phyloP scores from a whole-genome alignment of 2,113 vertebrate genomes.

The Baryphthengus martii region DNA sequence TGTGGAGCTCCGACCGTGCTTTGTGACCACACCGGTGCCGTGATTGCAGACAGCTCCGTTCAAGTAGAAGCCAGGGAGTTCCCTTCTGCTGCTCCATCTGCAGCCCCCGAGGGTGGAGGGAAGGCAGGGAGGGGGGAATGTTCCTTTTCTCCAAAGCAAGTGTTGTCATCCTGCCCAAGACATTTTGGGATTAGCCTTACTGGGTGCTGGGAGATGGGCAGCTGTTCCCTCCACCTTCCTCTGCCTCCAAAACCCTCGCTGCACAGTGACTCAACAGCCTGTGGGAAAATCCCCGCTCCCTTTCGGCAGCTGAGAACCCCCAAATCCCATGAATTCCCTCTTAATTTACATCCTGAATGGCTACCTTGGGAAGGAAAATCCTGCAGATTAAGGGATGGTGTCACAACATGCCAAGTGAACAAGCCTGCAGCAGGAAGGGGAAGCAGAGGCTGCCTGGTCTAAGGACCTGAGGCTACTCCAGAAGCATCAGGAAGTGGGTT shows the following conservation, averaged over 20 bases:
- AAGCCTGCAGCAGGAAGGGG: accelerated
- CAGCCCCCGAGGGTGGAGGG: not conserved
- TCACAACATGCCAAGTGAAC: not conserved
- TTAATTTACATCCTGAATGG: not conserved
- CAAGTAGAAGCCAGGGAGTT: not conserved
- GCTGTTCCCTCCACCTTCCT: not conserved
- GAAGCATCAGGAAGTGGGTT: too few relatives aligned
- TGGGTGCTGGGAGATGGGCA: accelerated
- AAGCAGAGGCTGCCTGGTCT: too few relatives aligned
- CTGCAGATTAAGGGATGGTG: not conserved
- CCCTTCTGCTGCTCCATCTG: slow-evolving; percentile 30
- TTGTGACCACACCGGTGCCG: accelerated
- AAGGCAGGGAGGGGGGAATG: not conserved
- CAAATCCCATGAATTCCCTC: not conserved
- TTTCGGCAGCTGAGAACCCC: not conserved
- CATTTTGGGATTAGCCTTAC: not conserved
- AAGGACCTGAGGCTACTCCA: too few relatives aligned
- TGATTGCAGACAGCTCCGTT: not conserved
- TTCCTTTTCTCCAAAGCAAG: not conserved
- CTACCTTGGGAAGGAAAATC: not conserved
- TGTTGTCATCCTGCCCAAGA: accelerated
- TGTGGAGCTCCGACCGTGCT: not conserved
- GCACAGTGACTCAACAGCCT: accelerated
- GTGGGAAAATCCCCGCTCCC: not conserved
- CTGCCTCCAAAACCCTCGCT: not conserved